phyloP scores from a whole-genome alignment of 37 sponge, comb jelly and placozoan genomes.

The Dysidea cf. avara region DNA sequence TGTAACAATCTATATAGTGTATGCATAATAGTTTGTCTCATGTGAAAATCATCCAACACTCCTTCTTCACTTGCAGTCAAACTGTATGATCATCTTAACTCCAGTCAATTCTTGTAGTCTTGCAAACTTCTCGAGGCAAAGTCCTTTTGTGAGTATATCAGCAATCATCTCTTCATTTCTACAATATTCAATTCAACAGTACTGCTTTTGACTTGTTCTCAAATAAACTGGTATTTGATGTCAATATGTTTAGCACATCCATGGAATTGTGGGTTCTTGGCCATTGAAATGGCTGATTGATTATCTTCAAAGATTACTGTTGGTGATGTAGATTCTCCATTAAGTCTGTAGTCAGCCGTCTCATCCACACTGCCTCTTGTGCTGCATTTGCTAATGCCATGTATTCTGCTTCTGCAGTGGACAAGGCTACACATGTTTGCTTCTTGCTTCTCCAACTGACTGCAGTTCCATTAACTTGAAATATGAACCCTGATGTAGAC shows the following conservation, averaged over 20 bases:
- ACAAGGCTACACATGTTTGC: too few species aligned
- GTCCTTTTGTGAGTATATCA: constrained; percentile 57
- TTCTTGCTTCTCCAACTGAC: too few species aligned
- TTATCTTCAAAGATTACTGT: constrained; percentile 49
- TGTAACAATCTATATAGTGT: too few species aligned
- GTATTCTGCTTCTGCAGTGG: constrained; percentile 43
- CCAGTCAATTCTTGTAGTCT: constrained; percentile 22
- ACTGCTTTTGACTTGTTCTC: constrained; percentile 19
- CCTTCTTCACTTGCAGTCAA: constrained; percentile 34
- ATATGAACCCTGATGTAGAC: too few species aligned
- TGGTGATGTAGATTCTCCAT: constrained; percentile 21
- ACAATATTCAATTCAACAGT: constrained; percentile 42
- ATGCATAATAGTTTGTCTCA: too few species aligned
- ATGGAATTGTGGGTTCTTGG: constrained; percentile 53
- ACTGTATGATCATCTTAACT: constrained; percentile 1
- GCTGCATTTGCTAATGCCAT: constrained; percentile 46
- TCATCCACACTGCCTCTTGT: constrained; percentile 52
- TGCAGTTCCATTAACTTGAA: too few species aligned
- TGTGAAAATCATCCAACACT: too few species aligned
- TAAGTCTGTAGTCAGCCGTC: too few species aligned
- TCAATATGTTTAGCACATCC: too few species aligned
- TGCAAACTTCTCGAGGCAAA: constrained; percentile 13
- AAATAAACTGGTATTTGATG: too few species aligned
- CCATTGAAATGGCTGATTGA: constrained; percentile 36
- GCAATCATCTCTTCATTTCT: constrained; percentile 49